A percentile compares a stretch with the other conserved stretches of the same genome.
Evolutionary conservation across 2,797 vertebrate genomes (phyloP).

Genomic region (Brachymystax lenok): DNA sequence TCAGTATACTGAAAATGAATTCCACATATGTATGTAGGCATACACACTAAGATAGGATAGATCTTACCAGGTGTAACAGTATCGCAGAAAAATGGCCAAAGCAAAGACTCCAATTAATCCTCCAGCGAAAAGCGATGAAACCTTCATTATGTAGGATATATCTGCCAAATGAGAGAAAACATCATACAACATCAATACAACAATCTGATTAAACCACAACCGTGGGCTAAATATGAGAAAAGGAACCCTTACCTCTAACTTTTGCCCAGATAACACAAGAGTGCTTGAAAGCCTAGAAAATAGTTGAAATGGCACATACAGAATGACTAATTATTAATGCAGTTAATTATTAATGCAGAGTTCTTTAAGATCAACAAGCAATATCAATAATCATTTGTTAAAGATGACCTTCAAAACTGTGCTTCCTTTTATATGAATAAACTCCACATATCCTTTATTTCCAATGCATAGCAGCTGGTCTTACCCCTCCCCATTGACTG

Average conservation of each 20-base stretch:
- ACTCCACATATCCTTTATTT: neutral
- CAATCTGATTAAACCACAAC: neutral
- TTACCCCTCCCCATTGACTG: conserved; percentile 89
- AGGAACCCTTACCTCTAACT: conserved; percentile 63
- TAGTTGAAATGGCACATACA: conserved; percentile 23
- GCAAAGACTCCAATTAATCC: conserved; percentile 54
- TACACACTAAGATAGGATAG: neutral
- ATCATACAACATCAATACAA: neutral
- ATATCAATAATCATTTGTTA: neutral
- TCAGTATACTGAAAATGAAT: neutral
- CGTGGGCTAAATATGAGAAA: neutral
- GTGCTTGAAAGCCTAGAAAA: conserved; percentile 65
- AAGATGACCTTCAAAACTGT: neutral
- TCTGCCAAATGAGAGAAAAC: conserved; percentile 52
- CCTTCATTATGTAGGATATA: conserved; percentile 61
- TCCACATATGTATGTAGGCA: neutral
- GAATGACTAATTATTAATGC: neutral
- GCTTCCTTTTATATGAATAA: neutral
- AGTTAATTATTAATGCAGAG: neutral
- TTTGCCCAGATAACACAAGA: conserved; percentile 79
- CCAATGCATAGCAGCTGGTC: conserved; percentile 23
- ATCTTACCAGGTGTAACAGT: conserved; percentile 57
- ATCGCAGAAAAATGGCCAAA: conserved; percentile 35
- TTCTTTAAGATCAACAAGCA: neutral
- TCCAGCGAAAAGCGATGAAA: conserved; percentile 58